These are phyloP conservation scores for Calyptommatus sinebrachiatus DNA, from an alignment of 2,113 vertebrate species.

Conservation along the genomic window DNA sequence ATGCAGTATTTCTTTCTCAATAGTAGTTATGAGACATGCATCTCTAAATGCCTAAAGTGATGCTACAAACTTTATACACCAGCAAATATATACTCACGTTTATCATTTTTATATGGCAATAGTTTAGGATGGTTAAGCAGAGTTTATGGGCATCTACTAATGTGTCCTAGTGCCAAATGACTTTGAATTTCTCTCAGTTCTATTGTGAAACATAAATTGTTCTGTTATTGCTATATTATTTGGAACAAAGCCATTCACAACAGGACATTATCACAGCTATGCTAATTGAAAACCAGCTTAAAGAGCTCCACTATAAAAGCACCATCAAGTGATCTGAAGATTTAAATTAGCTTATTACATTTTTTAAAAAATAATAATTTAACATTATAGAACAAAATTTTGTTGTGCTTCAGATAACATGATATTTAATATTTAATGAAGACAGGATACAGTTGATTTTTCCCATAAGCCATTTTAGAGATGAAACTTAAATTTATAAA, in stretches of 20 bases:
- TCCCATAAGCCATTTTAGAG: background rate
- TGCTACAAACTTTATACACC: background rate
- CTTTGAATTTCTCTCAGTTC: slow-evolving; percentile 1
- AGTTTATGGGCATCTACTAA: background rate
- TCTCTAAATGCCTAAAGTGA: background rate
- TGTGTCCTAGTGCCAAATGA: background rate
- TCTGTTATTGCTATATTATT: slow-evolving; percentile 10
- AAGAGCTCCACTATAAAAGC: background rate
- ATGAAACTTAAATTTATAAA: background rate
- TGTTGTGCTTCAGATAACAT: background rate
- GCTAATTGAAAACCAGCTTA: slow-evolving; percentile 16
- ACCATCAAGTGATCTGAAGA: background rate
- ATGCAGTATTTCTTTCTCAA: background rate
- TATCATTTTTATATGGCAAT: background rate
- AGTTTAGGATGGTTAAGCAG: background rate
- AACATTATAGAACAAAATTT: background rate
- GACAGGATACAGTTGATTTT: background rate
- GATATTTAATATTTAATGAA: background rate
- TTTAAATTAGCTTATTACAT: background rate
- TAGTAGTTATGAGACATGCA: background rate
- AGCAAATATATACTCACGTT: background rate
- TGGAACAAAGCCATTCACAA: slow-evolving; percentile 6
- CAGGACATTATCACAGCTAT: background rate
- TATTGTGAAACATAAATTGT: background rate
- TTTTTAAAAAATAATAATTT: background rate